Base-by-base conservation (phyloP, 2,888 invertebrate species). In the Ochlodes sylvanus region DNA sequence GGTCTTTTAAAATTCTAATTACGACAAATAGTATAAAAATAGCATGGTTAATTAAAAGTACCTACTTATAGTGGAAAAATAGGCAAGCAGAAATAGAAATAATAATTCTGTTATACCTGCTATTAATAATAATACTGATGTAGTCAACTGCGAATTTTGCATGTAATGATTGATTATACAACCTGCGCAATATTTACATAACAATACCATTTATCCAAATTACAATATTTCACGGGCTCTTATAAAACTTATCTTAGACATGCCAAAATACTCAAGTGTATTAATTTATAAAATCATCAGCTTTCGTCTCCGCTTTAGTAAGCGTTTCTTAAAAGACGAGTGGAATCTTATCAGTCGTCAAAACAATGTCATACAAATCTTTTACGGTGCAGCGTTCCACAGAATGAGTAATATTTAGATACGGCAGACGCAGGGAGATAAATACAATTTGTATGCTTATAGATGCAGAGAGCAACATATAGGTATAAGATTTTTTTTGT, bases 281-380 rank as follows among this genome's bases (percentile, higher is more conserved):
- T 56, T 68, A 62, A 68, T 68, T 68, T 68, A 73, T 72, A 66
- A 73, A 73, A 75, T 72, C 73, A 70, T 68, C 72, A 71, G 71
- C 69, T 73, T 67, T 70, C 69, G 69, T 71, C 69, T 69, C 41
- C 56, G 21, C 32, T 19, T 52, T 68, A 70, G 70, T 55, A 65
- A 68, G 61, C 66, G 71, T 70, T 72, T 72, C 69, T 72, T 71
- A 66, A 80, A 84, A 84, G 80, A 78, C 83, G 83, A 84, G 76
- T 74, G 74, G 73, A 82, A 83, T 84, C 85, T 90, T 90, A 92
- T 90, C 89, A 79, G 75, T 82, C 83, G 86, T 90, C 89, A 87
- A 79, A 85, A 82, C 83, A 80, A 75, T 85, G 84, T 87, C 81
- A 77, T 81, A 79, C 80, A 75, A 74, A 77, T 71, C 72, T 76